phyloP scores from a whole-genome alignment of 2,888 invertebrate species.

The Tipula vernalis region DNA sequence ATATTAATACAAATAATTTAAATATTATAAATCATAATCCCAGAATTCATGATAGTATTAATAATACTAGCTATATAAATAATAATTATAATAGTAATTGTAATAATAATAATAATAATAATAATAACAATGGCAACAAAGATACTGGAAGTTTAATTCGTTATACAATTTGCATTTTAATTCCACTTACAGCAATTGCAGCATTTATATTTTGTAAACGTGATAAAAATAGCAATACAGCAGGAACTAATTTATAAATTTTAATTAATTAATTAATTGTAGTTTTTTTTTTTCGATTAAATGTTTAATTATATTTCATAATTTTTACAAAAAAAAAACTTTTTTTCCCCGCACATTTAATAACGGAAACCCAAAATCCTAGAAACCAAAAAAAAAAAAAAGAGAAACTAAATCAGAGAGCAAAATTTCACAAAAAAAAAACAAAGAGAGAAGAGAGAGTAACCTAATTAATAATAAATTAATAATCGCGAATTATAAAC shows the following conservation, averaged over 20 bases:
- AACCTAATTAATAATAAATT: not conserved
- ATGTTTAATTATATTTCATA: not conserved
- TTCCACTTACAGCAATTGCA: constrained; percentile 5
- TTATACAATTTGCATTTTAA: constrained; percentile 6
- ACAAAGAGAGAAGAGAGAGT: not conserved
- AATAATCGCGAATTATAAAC: not conserved
- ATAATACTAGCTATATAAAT: constrained; percentile 12
- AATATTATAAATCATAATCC: constrained; percentile 11
- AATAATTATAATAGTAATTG: constrained; percentile 12
- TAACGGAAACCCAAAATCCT: not conserved
- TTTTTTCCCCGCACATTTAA: not conserved
- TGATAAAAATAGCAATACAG: not conserved
- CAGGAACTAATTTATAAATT: not conserved
- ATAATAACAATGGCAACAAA: constrained; percentile 6
- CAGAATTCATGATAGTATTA: not conserved
- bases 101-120: not conserved
- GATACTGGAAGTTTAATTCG: constrained; percentile 10
- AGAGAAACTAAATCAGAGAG: not conserved
- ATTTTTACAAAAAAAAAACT: not conserved
- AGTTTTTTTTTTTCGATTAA: not conserved
- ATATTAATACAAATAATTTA: constrained; percentile 11
- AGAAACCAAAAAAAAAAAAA: not conserved
- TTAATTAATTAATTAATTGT: not conserved
- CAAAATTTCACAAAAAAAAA: not conserved
- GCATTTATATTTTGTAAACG: constrained; percentile 7